Conservation (phyloP, 2,797 vertebrate species). For the Lithobates sylvaticus region DNA sequence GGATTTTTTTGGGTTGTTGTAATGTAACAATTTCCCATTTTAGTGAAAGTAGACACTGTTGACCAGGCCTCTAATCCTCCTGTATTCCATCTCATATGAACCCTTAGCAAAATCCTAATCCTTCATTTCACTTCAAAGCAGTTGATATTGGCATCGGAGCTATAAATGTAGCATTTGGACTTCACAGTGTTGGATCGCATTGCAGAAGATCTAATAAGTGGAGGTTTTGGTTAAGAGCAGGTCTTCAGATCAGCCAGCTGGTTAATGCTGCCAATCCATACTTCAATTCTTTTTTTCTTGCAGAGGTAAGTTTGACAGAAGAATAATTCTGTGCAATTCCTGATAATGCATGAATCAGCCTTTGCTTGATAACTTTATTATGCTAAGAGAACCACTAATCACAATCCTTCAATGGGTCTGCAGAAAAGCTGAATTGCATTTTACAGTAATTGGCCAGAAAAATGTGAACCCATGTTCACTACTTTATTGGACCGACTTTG, state of each 20-base stretch:
- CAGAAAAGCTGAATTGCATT: too few species aligned
- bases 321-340: slow-evolving; percentile 1
- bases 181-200: slow-evolving; percentile 47
- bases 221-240: slow-evolving; percentile 52
- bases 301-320: slow-evolving; percentile 41
- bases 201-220: slow-evolving; percentile 55
- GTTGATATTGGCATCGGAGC: slow-evolving; percentile 53
- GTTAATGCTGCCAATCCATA: slow-evolving; percentile 46
- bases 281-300: slow-evolving; percentile 22
- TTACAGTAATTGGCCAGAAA: too few species aligned
- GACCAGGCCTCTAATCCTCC: slow-evolving; percentile 51
- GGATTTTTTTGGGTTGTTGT: slow-evolving; percentile 1
- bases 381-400: too few species aligned
- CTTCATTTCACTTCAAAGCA: slow-evolving; percentile 59
- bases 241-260: slow-evolving; percentile 54
- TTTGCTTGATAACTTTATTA: too few species aligned
- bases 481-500: too few species aligned
- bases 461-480: too few species aligned
- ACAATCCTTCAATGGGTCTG: too few species aligned
- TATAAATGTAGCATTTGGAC: slow-evolving; percentile 58
- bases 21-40: slow-evolving; percentile 22
- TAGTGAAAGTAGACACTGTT: slow-evolving; percentile 40
- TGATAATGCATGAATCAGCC: not conserved
- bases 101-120: slow-evolving; percentile 51
- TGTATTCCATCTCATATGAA: slow-evolving; percentile 47